These are phyloP conservation scores for Neodon shergylaensis DNA, from an alignment of 2,113 vertebrate species.

Conservation along the genomic window DNA sequence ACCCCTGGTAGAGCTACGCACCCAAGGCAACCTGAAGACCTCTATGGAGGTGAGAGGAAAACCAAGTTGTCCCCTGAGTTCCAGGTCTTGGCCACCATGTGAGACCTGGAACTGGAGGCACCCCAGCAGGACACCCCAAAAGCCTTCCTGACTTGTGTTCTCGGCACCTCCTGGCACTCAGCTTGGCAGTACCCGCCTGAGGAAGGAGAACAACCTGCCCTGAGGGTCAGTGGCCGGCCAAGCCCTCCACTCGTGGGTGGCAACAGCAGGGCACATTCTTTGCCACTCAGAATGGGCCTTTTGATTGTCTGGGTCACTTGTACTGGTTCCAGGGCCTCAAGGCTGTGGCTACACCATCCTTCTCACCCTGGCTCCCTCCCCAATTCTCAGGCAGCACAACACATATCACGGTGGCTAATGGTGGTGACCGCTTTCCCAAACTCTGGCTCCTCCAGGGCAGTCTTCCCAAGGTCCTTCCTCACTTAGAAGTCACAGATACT, in stretches of 20 bases:
- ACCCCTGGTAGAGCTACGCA: accelerated
- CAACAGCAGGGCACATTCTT: accelerated
- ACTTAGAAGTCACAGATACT: neutral
- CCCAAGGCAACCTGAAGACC: accelerated
- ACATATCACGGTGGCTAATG: neutral
- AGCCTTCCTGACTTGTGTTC: accelerated
- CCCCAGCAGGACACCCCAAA: neutral
- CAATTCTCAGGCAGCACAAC: neutral
- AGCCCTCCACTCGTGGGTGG: neutral
- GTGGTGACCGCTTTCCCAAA: neutral
- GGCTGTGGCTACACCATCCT: accelerated
- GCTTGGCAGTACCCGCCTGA: accelerated
- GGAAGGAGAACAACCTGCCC: too few species aligned
- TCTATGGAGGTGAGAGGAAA: neutral
- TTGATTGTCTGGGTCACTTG: accelerated
- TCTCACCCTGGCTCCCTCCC: accelerated
- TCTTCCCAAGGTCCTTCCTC: neutral
- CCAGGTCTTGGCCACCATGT: accelerated
- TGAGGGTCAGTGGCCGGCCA: neutral
- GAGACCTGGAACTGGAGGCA: neutral
- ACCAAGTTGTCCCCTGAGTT: neutral
- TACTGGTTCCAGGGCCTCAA: neutral
- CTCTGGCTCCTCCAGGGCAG: neutral
- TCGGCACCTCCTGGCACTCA: accelerated
- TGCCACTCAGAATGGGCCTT: neutral